Conservation (phyloP, 1,140 invertebrate species). For the Scaptodrosophila lebanonensis region DNA sequence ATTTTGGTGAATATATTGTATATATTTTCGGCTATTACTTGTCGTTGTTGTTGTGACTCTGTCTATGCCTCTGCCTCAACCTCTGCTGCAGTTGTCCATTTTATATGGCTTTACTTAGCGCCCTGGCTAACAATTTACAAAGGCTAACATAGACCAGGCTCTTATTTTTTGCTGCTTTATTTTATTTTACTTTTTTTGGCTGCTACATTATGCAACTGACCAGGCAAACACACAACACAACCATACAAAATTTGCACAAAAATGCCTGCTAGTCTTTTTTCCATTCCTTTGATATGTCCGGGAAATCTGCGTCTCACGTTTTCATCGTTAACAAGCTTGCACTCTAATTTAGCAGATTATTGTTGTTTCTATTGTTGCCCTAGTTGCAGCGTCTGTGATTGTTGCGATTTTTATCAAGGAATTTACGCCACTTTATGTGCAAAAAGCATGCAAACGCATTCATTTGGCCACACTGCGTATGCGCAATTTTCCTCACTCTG, state of each 20-base stretch:
- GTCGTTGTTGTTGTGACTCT: background rate
- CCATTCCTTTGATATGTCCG: too few species aligned
- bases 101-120: constrained; percentile 59
- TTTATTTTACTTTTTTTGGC: too few species aligned
- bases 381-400: constrained; percentile 16
- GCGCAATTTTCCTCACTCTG: constrained; percentile 11
- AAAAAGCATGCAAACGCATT: too few species aligned
- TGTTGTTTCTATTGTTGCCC: constrained; percentile 22
- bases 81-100: constrained; percentile 27
- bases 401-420: too few species aligned
- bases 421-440: background rate
- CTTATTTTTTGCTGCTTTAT: too few species aligned
- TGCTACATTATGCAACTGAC: constrained; percentile 56
- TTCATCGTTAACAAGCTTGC: constrained; percentile 63
- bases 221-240: constrained; percentile 47
- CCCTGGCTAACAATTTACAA: constrained; percentile 14
- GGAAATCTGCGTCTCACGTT: too few species aligned
- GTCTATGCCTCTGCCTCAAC: constrained; percentile 4
- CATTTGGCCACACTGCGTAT: background rate
- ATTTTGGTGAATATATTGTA: background rate
- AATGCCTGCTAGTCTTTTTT: too few species aligned
- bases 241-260: too few species aligned
- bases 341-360: constrained; percentile 59
- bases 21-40: constrained; percentile 36
- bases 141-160: too few species aligned